Conservation (phyloP, 2,113 vertebrate species). For the Myrmecophaga tridactyla region DNA sequence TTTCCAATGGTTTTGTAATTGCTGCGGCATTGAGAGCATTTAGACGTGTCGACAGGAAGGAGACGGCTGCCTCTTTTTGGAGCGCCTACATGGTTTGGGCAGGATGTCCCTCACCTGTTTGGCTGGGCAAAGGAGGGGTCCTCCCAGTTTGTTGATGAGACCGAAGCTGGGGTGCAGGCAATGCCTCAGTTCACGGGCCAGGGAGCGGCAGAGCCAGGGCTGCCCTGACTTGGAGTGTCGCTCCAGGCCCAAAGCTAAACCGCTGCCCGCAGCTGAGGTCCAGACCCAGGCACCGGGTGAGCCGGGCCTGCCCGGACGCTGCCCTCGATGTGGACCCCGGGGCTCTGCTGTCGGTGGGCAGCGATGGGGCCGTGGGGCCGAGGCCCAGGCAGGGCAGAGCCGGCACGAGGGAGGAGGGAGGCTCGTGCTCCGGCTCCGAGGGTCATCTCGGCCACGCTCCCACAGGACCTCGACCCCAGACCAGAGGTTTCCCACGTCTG, state of each 20-base stretch:
- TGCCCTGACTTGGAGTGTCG: neutral
- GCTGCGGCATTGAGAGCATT: neutral
- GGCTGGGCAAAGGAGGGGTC: rapidly evolving
- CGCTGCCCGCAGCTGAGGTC: too few species aligned
- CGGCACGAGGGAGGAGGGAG: too few species aligned
- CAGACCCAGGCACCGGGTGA: too few species aligned
- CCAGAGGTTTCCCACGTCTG: neutral
- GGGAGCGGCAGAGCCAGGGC: neutral
- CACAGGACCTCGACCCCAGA: neutral
- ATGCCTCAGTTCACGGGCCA: neutral
- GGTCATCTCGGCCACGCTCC: neutral
- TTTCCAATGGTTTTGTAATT: neutral
- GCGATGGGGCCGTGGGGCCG: neutral
- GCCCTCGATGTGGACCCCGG: rapidly evolving
- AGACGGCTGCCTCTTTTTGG: too few species aligned
- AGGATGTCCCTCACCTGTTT: rapidly evolving
- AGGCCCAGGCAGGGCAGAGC: too few species aligned
- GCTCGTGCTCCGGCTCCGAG: neutral
- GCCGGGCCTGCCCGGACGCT: rapidly evolving
- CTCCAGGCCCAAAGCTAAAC: neutral
- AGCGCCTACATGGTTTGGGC: rapidly evolving
- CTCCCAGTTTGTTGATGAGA: rapidly evolving
- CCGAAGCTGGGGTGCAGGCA: rapidly evolving
- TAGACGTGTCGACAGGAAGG: rapidly evolving
- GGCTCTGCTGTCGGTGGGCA: neutral